Percentiles rank a stretch among this genome's conserved stretches.
phyloP scores from a whole-genome alignment of 2,888 invertebrate genomes.

The Carabus problematicus region DNA sequence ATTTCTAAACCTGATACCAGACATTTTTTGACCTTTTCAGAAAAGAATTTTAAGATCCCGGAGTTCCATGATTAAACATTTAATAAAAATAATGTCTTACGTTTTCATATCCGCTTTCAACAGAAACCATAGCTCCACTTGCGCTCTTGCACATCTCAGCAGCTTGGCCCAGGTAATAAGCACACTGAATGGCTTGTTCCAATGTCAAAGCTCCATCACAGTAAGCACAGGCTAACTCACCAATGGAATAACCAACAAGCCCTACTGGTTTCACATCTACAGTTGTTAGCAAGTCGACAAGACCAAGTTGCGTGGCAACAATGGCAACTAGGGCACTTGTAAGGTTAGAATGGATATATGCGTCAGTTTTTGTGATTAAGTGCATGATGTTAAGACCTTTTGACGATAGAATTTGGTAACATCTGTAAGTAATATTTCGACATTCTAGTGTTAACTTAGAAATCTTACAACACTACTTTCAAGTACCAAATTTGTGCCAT shows the following conservation, averaged over 20 bases:
- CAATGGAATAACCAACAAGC: slow-evolving; percentile 76
- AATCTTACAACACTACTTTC: slow-evolving; percentile 2
- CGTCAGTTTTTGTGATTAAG: slow-evolving; percentile 68
- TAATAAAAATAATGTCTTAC: slow-evolving; percentile 5
- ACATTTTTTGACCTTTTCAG: slow-evolving; percentile 63
- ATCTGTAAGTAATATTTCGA: slow-evolving; percentile 53
- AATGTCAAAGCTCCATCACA: slow-evolving; percentile 86
- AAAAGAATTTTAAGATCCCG: no score
- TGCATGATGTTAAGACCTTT: slow-evolving; percentile 71
- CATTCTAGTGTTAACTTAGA: background rate
- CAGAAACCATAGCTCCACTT: slow-evolving; percentile 81
- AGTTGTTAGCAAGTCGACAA: slow-evolving; percentile 61
- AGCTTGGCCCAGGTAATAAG: slow-evolving; percentile 82
- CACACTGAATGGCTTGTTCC: slow-evolving; percentile 79
- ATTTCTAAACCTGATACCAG: slow-evolving; percentile 80
- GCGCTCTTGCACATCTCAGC: slow-evolving; percentile 70
- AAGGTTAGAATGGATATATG: slow-evolving; percentile 71
- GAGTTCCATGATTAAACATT: no score
- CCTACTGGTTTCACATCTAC: slow-evolving; percentile 55
- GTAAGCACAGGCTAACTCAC: slow-evolving; percentile 90
- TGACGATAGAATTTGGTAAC: slow-evolving; percentile 68
- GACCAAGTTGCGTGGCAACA: slow-evolving; percentile 69
- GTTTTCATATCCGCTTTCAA: slow-evolving; percentile 60
- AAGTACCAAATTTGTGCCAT: no score
- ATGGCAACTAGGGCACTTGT: slow-evolving; percentile 77